Percentiles rank a stretch among this genome's conserved stretches.
phyloP scores from a whole-genome alignment of 2,113 vertebrate genomes.

The Gyps fulvus region DNA sequence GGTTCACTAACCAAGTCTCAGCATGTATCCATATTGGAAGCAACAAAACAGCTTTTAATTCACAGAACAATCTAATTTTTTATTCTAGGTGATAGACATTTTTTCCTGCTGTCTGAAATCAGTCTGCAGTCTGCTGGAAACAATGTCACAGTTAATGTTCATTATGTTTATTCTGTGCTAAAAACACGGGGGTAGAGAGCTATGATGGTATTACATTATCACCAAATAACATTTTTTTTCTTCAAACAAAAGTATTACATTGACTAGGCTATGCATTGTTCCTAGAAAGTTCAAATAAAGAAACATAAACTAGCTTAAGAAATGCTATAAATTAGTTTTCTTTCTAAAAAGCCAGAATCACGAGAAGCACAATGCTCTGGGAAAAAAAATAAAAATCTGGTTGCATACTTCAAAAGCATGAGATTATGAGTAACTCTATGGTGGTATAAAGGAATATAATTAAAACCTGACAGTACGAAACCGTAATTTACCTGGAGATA shows the following conservation, averaged over 20 bases:
- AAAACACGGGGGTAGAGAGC: neutral
- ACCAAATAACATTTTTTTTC: neutral
- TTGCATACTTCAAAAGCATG: neutral
- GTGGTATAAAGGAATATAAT: neutral
- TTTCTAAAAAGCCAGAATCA: neutral
- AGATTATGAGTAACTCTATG: neutral
- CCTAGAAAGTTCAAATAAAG: neutral
- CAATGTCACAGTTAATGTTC: neutral
- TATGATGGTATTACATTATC: neutral
- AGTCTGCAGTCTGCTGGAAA: conserved; percentile 12
- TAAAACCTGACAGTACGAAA: neutral
- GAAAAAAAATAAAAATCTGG: neutral
- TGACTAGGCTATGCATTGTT: neutral
- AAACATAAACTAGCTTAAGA: neutral
- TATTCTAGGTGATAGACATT: neutral
- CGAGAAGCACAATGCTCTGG: neutral
- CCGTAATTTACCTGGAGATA: neutral
- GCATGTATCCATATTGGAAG: conserved; percentile 1
- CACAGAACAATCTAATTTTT: conserved; percentile 30
- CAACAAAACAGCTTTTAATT: conserved; percentile 46
- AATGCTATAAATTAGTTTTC: neutral
- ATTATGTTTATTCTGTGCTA: neutral
- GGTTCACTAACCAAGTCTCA: conserved; percentile 23
- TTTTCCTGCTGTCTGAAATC: conserved; percentile 10
- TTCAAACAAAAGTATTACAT: neutral